A percentile compares a stretch with the other conserved stretches of the same genome.
Evolutionary conservation across 2,797 vertebrate genomes (phyloP).

Genomic region (Anolis apletophallus): DNA sequence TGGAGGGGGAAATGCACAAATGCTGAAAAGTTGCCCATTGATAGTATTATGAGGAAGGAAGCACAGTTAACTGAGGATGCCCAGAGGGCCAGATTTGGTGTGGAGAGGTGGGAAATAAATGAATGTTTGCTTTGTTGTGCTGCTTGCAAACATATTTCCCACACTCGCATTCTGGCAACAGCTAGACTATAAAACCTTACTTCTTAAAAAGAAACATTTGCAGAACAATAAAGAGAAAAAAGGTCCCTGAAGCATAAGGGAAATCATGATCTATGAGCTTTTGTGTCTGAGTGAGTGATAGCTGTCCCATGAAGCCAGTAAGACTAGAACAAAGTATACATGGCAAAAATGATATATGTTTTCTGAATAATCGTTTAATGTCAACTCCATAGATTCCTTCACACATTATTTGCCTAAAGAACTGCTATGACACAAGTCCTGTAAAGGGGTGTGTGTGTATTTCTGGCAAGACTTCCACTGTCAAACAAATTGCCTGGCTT

Average conservation of each 20-base stretch:
- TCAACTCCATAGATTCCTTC: not conserved
- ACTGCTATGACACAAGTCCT: not conserved
- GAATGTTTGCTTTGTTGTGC: rapidly evolving
- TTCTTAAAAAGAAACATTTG: conserved; percentile 27
- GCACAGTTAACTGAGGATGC: too few relatives aligned
- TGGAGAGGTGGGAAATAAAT: conserved; percentile 47
- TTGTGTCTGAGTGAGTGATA: not conserved
- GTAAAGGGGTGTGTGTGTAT: not conserved
- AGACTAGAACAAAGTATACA: not conserved
- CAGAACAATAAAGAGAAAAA: conserved; percentile 11
- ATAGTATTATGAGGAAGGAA: too few relatives aligned
- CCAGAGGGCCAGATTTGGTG: too few relatives aligned
- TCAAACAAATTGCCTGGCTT: not conserved
- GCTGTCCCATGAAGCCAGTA: not conserved
- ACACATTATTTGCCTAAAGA: not conserved
- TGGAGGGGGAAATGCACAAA: too few relatives aligned
- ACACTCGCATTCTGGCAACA: not conserved
- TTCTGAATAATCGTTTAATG: not conserved
- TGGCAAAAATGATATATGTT: not conserved
- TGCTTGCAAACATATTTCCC: conserved; percentile 45
- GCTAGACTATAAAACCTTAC: not conserved
- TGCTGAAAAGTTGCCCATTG: too few relatives aligned
- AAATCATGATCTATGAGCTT: not conserved
- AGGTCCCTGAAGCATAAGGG: not conserved
- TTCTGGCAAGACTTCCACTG: not conserved